phyloP scores from a whole-genome alignment of 2,888 invertebrate genomes.

The Osedax fenrisi region DNA sequence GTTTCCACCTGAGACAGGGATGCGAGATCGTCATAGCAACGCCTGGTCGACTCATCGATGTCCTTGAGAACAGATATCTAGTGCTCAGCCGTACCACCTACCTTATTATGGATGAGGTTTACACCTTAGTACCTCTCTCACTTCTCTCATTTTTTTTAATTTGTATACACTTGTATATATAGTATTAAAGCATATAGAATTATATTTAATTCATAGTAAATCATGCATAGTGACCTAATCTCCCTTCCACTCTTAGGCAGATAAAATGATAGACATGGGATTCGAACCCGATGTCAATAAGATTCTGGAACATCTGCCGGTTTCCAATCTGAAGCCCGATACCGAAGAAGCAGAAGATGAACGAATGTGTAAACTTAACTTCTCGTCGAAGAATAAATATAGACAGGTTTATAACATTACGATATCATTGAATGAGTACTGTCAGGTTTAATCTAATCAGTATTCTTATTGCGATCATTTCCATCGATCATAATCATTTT shows the following conservation, averaged over 20 bases:
- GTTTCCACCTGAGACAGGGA: conserved; percentile 83
- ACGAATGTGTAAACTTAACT: conserved; percentile 75
- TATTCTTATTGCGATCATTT: too few species aligned
- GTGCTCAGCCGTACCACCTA: conserved; percentile 95
- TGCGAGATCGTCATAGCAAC: conserved; percentile 88
- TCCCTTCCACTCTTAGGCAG: conserved; percentile 72
- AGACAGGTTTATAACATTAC: conserved; percentile 71
- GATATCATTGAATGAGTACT: too few species aligned
- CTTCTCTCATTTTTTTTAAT: too few species aligned
- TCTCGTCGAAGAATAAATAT: conserved; percentile 86
- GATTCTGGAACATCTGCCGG: conserved; percentile 93
- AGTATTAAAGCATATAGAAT: too few species aligned
- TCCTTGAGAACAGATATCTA: conserved; percentile 89
- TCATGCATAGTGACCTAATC: too few species aligned
- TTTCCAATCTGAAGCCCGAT: conserved; percentile 92
- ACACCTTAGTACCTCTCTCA: too few species aligned
- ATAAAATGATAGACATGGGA: conserved; percentile 99
- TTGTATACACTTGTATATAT: too few species aligned
- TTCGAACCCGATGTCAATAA: conserved; percentile 92
- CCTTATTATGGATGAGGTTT: conserved; percentile 61
- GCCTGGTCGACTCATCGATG: conserved; percentile 95
- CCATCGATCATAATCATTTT: too few species aligned
- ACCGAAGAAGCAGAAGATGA: conserved; percentile 95
- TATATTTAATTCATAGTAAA: too few species aligned
- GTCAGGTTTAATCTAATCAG: too few species aligned